Base-by-base conservation (phyloP, 1,140 invertebrate species). In the Drosophila elegans region DNA sequence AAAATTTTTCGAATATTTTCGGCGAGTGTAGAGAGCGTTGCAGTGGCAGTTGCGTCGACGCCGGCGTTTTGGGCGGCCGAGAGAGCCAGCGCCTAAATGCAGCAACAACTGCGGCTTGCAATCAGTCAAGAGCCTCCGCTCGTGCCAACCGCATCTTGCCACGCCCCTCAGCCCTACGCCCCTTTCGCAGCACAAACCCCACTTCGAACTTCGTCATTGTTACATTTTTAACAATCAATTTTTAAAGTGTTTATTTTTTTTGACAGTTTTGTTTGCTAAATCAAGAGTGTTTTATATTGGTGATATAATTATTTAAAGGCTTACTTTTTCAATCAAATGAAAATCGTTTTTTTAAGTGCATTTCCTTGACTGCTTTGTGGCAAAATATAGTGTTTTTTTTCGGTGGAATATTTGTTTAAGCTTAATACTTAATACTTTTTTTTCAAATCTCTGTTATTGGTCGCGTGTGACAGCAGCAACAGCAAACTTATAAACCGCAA, bases 101-200 rank as follows among this genome's bases (percentile, higher is more conserved):
- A 68, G 68, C 71, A 78, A 78, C 66, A 82, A 90, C 62, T 74
- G 83, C 80, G 68, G 63, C 63, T 74, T 57, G 75, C 75, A 85
- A 90, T 91, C 90, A 91, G 90, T 91, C 83, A 84, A 90, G 76
- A 86, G 86, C 77, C 75, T 90, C 74, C 73, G 67, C 90, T 91
- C 90, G 89, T 86, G 78, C 71, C 74, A 84, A 78, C 69, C 90
- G 90, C 85, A 80, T 89, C 80, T 72, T 72, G 48, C 38, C 44
- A 45, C 75, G 61, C 38, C 45, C 41, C 61, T 53, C 16, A 39
- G 54, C 4, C 45, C 27, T 13, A 29, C 48, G 48, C 29, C 48
- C 48, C n/a, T 29, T 44, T 38, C 21, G 38, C 52, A 42, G 46
- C 48, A 36, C 49, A 34, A 32, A 12, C 42, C n/a, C 3, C 4